A percentile compares a stretch with the other conserved stretches of the same genome.
These are phyloP conservation scores for Chaenodraco wilsoni DNA, from an alignment of 2,797 vertebrate genomes.

Conservation along the genomic window DNA sequence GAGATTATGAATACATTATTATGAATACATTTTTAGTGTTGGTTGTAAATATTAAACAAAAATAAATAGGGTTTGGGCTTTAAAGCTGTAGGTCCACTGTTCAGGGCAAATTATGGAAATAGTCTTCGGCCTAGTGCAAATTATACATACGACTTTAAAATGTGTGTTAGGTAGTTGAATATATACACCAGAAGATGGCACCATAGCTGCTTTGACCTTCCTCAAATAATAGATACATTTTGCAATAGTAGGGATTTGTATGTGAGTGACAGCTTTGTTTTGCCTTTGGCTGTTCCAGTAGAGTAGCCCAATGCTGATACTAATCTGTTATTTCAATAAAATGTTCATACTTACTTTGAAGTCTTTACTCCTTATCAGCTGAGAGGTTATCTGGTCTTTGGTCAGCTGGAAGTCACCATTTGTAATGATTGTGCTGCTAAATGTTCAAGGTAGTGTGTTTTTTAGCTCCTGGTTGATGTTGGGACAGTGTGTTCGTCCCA, in stretches of 20 bases:
- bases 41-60: not conserved
- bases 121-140: not conserved
- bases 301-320: slow-evolving; percentile 23
- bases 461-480: slow-evolving; percentile 2
- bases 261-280: slow-evolving; percentile 24
- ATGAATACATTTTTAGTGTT: not conserved
- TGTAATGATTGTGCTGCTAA: not conserved
- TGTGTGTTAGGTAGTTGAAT: slow-evolving; percentile 37
- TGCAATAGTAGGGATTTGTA: slow-evolving; percentile 30
- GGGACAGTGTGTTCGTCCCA: slow-evolving; percentile 16
- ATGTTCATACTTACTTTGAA: slow-evolving; percentile 18
- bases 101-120: not conserved
- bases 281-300: slow-evolving; percentile 20
- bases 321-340: slow-evolving; percentile 18
- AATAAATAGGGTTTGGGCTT: not conserved
- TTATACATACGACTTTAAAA: slow-evolving; percentile 20
- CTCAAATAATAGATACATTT: slow-evolving; percentile 40
- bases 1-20: not conserved
- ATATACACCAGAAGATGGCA: slow-evolving; percentile 71
- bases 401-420: slow-evolving; percentile 9
- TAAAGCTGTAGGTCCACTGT: not conserved
- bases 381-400: slow-evolving; percentile 17
- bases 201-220: slow-evolving; percentile 48
- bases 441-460: slow-evolving; percentile 12
- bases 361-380: slow-evolving; percentile 4